Evolutionary conservation across 2,888 invertebrate species (phyloP), one percentile per base, ranked within the genome.

Genomic region (Gibbula magus): DNA sequence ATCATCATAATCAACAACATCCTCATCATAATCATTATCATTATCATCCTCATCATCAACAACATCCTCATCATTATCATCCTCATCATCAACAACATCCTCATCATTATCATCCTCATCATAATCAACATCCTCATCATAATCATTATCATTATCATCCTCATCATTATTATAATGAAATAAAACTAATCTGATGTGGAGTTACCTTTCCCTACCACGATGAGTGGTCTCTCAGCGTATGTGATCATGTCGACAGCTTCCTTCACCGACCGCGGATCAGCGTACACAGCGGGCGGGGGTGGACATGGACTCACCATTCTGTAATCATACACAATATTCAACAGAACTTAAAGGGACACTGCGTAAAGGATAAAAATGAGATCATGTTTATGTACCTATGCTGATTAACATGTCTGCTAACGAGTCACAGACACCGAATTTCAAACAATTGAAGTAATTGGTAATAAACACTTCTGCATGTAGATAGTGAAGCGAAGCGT

Each of bases 151-250:
- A 7, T 35, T 7, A 35, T 7, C 35, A 5, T 35, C 35, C 3
- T 35, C 35, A 35, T 35, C 35, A 35, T 35, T 35, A 35, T 35
- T 7, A 29, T 29, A 13, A 54, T 56, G 3, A 22, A n/a, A n/a
- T n/a, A n/a, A n/a, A n/a, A n/a, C n/a, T n/a, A n/a, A n/a, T n/a
- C n/a, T n/a, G n/a, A n/a, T n/a, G n/a, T n/a, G n/a, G n/a, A n/a
- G 10, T 54, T 35, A 61, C 56, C 56, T 74, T 52, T 67, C 25
- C 51, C 66, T 25, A 76, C 35, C 13, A 67, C 52, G 67, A 99
- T 94, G 45, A 99, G 94, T 0, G 99, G 99, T n/a, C 95, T 95
- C 86, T 93, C 85, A 1, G 99, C 97, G 70, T 93, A 93, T 0
- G 94, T 93, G 56, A 99, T 91, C 51, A 96, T 84, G 25, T 95